phyloP scores from a whole-genome alignment of 1,140 invertebrate species.

The Ostrea denselamellosa region DNA sequence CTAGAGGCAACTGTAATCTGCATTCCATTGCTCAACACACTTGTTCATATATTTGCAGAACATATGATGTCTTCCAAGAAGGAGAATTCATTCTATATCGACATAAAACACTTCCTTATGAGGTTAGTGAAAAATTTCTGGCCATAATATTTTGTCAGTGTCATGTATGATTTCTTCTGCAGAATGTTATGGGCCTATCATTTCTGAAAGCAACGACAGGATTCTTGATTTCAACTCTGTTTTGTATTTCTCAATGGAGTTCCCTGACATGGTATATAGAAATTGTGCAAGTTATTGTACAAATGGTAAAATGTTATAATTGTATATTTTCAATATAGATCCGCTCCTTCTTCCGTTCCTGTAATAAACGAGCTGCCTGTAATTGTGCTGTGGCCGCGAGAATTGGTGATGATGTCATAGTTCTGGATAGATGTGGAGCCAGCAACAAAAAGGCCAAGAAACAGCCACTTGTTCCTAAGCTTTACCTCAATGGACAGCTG shows the following conservation, averaged over 20 bases:
- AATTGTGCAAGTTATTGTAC: too few relatives aligned
- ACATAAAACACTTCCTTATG: constrained; percentile 67
- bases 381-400: constrained; percentile 72
- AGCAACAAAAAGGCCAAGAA: constrained; percentile 45
- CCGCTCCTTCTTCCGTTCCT: constrained; percentile 59
- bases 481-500: constrained; percentile 66
- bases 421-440: constrained; percentile 66
- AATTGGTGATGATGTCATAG: constrained; percentile 73
- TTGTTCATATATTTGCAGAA: constrained; percentile 55
- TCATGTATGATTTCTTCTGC: too few relatives aligned
- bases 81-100: constrained; percentile 72
- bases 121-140: constrained; percentile 52
- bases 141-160: too few relatives aligned
- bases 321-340: constrained; percentile 53
- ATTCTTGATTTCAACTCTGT: too few relatives aligned
- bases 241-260: too few relatives aligned
- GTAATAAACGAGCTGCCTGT: constrained; percentile 64
- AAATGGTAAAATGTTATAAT: too few relatives aligned
- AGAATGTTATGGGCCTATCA: too few relatives aligned
- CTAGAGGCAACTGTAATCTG: too few relatives aligned
- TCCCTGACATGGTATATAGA: too few relatives aligned
- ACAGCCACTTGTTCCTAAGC: constrained; percentile 30
- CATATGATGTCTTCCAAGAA: constrained; percentile 69
- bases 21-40: too few relatives aligned
- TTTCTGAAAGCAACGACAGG: too few relatives aligned